Percentiles rank a stretch among this genome's conserved stretches.
phyloP scores from a whole-genome alignment of 2,113 vertebrate genomes.

The Strix uralensis region DNA sequence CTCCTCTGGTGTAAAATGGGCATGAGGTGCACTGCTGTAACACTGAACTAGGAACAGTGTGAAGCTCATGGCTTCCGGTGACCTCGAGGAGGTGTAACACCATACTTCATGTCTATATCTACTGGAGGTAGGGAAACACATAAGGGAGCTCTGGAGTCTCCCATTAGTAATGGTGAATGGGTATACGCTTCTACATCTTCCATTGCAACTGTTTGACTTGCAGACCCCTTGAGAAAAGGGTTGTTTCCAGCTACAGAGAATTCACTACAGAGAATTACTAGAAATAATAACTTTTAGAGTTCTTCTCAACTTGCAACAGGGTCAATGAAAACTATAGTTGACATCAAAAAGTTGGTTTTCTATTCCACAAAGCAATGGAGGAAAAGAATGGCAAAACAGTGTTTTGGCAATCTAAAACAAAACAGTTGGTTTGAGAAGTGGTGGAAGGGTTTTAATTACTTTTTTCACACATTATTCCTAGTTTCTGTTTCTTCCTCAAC shows the following conservation, averaged over 20 bases:
- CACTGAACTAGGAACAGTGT: neutral
- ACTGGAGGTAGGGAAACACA: neutral
- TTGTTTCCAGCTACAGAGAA: neutral
- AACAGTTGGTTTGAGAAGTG: neutral
- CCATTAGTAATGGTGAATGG: neutral
- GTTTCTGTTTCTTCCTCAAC: neutral
- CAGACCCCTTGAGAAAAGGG: neutral
- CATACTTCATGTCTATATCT: neutral
- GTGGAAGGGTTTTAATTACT: neutral
- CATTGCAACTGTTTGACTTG: neutral
- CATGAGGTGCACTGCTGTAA: neutral
- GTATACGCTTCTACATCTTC: neutral
- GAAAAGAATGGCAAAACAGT: neutral
- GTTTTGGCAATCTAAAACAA: neutral
- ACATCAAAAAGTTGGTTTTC: neutral
- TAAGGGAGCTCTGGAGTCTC: neutral
- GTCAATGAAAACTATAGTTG: neutral
- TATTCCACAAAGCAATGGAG: neutral
- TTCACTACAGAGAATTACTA: neutral
- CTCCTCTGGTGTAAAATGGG: neutral
- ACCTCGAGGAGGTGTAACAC: neutral
- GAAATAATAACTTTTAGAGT: neutral
- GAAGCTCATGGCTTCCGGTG: neutral
- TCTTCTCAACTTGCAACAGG: neutral
- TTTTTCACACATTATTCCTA: neutral